A percentile compares a stretch with the other conserved stretches of the same genome.
phyloP scores from a whole-genome alignment of 2,113 vertebrate genomes.

The Numida meleagris region DNA sequence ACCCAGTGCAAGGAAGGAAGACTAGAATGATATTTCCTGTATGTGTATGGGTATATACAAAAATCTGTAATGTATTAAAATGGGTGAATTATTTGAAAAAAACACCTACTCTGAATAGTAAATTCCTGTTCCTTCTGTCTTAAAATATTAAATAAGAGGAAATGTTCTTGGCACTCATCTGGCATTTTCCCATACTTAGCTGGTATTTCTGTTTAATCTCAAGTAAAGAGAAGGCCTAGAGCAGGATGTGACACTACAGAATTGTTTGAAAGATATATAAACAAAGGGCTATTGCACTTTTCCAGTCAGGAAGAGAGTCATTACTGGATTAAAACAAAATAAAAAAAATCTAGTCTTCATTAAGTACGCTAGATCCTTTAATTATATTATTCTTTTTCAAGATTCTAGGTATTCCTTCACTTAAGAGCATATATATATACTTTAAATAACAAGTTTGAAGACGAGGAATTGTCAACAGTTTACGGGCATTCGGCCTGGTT shows the following conservation, averaged over 20 bases:
- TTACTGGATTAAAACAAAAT: too few relatives aligned
- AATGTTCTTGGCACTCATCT: background rate
- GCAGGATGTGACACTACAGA: too few relatives aligned
- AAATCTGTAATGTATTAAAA: background rate
- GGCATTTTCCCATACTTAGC: background rate
- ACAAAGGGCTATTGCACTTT: background rate
- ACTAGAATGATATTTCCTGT: background rate
- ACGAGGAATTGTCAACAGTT: too few relatives aligned
- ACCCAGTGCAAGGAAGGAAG: background rate
- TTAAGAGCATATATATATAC: background rate
- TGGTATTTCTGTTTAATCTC: background rate
- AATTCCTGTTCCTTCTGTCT: background rate
- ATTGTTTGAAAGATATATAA: background rate
- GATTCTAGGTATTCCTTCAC: too few relatives aligned
- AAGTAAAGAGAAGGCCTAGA: background rate
- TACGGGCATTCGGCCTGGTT: too few relatives aligned
- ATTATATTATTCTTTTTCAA: too few relatives aligned
- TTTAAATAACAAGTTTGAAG: background rate
- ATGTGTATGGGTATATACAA: background rate
- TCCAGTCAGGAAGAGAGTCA: background rate
- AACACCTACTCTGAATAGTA: background rate
- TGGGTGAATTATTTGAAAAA: accelerated
- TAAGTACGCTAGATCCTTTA: too few relatives aligned
- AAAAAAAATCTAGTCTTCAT: too few relatives aligned
- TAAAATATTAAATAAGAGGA: background rate